Conservation (phyloP, 1,140 invertebrate genomes). For the Drosophila lacteicornis region DNA sequence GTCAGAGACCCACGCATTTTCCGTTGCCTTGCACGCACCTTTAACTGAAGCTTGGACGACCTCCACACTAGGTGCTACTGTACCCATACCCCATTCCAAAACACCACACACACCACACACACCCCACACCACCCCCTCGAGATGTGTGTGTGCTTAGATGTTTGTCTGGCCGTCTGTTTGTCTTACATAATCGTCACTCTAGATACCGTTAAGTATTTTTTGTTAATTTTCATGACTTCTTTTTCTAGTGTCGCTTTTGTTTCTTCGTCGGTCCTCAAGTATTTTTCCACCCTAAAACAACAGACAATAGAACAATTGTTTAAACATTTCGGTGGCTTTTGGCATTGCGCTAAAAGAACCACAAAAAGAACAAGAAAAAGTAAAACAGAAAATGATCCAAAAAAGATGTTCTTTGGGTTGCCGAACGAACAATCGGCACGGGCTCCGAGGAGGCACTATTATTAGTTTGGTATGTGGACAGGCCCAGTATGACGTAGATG, state of each 20-base stretch:
- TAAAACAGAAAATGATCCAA: slow-evolving; percentile 17
- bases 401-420: slow-evolving; percentile 37
- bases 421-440: slow-evolving; percentile 5
- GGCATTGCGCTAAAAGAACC: slow-evolving; percentile 65
- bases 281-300: slow-evolving; percentile 69
- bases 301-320: slow-evolving; percentile 82
- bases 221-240: slow-evolving; percentile 42
- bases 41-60: slow-evolving; percentile 45
- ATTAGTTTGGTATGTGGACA: slow-evolving; percentile 37
- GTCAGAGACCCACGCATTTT: slow-evolving; percentile 51
- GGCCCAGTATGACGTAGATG: slow-evolving; percentile 60
- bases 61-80: slow-evolving; percentile 62
- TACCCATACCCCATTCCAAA: slow-evolving; percentile 1
- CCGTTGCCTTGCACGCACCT: slow-evolving; percentile 64
- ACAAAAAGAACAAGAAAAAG: slow-evolving; percentile 17
- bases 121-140: neutral
- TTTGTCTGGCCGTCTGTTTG: slow-evolving; percentile 70
- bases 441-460: slow-evolving; percentile 17
- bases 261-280: slow-evolving; percentile 41
- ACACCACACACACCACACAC: neutral
- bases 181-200: slow-evolving; percentile 83
- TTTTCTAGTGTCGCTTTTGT: slow-evolving; percentile 22
- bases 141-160: slow-evolving; percentile 71
- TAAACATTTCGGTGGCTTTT: slow-evolving; percentile 74
- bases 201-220: slow-evolving; percentile 66